Percentiles rank a stretch among this genome's conserved stretches.
These are phyloP conservation scores for Phycodurus eques DNA, from an alignment of 2,113 vertebrate species.

Conservation along the genomic window DNA sequence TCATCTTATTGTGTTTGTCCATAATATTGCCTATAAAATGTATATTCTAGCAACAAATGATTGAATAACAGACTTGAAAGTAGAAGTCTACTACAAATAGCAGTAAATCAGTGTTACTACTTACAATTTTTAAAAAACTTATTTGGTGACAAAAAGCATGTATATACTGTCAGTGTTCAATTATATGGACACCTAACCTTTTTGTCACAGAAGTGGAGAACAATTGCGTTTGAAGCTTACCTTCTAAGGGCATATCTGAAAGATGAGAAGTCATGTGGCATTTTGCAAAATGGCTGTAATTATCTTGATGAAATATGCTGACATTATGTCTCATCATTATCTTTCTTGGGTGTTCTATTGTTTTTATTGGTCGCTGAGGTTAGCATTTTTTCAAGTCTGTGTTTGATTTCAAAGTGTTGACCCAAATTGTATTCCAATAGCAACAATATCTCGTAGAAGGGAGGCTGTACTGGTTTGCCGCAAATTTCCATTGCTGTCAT, in stretches of 20 bases:
- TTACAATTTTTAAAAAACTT: no score
- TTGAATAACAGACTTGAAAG: no score
- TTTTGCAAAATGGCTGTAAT: background rate
- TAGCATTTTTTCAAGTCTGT: background rate
- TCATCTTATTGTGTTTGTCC: no score
- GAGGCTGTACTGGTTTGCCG: background rate
- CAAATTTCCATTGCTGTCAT: background rate
- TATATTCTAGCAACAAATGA: no score
- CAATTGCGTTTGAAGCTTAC: background rate
- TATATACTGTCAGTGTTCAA: no score
- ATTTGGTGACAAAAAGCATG: no score
- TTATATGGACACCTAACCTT: no score
- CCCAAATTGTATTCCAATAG: background rate
- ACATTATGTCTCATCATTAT: background rate
- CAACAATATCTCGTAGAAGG: background rate
- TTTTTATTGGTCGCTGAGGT: background rate
- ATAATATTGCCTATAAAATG: no score
- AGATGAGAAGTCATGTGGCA: background rate
- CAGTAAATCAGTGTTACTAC: no score
- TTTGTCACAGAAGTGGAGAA: no score
- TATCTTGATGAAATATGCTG: background rate
- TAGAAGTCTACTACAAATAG: no score
- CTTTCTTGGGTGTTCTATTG: background rate
- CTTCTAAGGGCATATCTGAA: background rate
- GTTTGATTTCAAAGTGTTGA: background rate